phyloP scores from a whole-genome alignment of 2,888 invertebrate genomes.

The Rhimphoctona megacephalus region DNA sequence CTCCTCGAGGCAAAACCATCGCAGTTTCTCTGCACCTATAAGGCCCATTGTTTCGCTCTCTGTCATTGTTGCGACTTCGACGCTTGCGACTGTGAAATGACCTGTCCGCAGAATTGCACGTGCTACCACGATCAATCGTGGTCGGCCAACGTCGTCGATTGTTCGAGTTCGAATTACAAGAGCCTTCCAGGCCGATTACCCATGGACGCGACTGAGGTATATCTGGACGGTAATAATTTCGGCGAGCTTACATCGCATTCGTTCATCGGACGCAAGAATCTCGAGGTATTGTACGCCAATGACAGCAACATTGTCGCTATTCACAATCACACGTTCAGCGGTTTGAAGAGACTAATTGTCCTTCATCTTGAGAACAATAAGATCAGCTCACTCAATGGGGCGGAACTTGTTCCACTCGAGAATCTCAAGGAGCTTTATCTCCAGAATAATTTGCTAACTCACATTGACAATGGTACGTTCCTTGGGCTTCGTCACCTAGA shows the following conservation, averaged over 20 bases:
- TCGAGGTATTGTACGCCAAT: constrained; percentile 94
- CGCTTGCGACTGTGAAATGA: constrained; percentile 99
- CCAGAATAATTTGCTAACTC: constrained; percentile 93
- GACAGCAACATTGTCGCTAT: constrained; percentile 94
- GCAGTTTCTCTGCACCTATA: constrained; percentile 96
- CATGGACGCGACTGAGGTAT: constrained; percentile 98
- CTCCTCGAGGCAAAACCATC: constrained; percentile 94
- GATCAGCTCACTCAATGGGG: constrained; percentile 92
- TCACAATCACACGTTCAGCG: constrained; percentile 96
- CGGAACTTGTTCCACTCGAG: constrained; percentile 93
- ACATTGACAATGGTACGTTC: constrained; percentile 95
- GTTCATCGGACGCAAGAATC: constrained; percentile 96
- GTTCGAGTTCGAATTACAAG: constrained; percentile 92
- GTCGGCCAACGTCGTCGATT: constrained; percentile 97
- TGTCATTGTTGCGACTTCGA: constrained; percentile 99
- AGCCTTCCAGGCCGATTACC: constrained; percentile 95
- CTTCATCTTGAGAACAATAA: constrained; percentile 95
- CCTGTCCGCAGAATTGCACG: constrained; percentile 96
- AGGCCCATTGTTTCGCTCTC: constrained; percentile 96
- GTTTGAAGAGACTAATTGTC: constrained; percentile 91
- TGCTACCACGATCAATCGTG: constrained; percentile 98
- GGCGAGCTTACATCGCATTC: constrained; percentile 94
- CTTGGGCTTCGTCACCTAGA: constrained; percentile 92
- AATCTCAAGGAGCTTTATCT: constrained; percentile 94
- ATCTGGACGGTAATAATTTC: constrained; percentile 96